Conservation (phyloP, 2,797 vertebrate genomes). For the Rhabdophis nuchalis region DNA sequence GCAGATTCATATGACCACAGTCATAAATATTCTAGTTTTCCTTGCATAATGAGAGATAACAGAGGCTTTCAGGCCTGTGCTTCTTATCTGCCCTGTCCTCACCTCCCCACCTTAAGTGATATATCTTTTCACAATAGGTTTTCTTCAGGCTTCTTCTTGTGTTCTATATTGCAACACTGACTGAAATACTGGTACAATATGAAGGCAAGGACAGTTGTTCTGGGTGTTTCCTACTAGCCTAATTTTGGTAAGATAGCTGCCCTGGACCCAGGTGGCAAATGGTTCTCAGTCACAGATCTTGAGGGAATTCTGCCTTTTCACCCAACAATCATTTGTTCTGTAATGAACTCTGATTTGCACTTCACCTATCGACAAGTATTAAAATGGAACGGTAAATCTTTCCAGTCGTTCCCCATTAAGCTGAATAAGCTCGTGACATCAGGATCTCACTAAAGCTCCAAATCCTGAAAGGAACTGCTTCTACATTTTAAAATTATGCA, state of each 20-base stretch:
- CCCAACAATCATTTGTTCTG: slow-evolving; percentile 13
- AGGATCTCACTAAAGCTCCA: slow-evolving; percentile 26
- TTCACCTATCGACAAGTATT: neutral
- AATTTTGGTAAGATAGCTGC: neutral
- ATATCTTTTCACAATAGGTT: neutral
- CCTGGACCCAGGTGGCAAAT: neutral
- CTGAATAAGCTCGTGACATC: slow-evolving; percentile 25
- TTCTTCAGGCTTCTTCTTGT: slow-evolving; percentile 5
- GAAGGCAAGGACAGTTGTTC: neutral
- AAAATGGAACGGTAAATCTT: slow-evolving; percentile 46
- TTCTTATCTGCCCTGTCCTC: neutral
- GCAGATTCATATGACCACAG: neutral
- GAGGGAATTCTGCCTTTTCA: slow-evolving; percentile 21
- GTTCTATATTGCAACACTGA: neutral
- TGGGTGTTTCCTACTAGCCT: neutral
- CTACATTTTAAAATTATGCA: slow-evolving; percentile 40
- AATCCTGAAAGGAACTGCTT: slow-evolving; percentile 51
- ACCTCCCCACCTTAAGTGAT: neutral
- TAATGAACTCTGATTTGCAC: slow-evolving; percentile 30
- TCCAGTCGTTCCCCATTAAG: slow-evolving; percentile 21
- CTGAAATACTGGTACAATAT: neutral
- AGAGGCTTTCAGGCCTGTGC: neutral
- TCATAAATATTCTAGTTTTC: neutral
- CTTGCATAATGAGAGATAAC: neutral
- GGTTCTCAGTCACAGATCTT: slow-evolving; percentile 8